Evolutionary conservation across 37 sponge, comb jelly and placozoan genomes (phyloP), one percentile per base, ranked within the genome.

Genomic region (Diacarnus erythraeanus): DNA sequence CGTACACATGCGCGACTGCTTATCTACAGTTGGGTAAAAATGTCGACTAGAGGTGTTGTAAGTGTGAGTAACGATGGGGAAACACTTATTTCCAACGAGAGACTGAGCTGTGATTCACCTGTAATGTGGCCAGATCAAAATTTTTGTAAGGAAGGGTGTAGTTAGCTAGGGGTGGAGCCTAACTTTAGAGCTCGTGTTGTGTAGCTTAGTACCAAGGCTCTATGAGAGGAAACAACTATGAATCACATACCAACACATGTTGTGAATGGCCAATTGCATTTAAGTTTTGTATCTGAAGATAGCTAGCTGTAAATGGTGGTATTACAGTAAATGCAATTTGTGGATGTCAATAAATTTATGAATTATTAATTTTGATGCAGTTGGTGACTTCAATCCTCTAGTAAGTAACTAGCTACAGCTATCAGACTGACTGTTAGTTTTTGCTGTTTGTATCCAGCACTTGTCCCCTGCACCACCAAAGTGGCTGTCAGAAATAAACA

Each of bases 121-220:
- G 82, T 85, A 12, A 85, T 90, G 75, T 90, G 91, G 91, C 91
- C 91, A 1, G 89, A 89, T 74, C 82, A 85, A 6, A 69, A 76
- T 35, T 87, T 74, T 59, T 80, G 87, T 87, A 76, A 87, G 87
- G 37, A 2, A 51, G 1, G 1, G 25, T 8, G 38, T 9, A 9
- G 38, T 5, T 60, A 60, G 61, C 51, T 47, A 47, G 51, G 10
- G 51, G 12, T n/a, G n/a, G n/a, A n/a, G n/a, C n/a, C n/a, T n/a
- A n/a, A n/a, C n/a, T n/a, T n/a, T n/a, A n/a, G n/a, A n/a, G n/a
- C n/a, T n/a, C n/a, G n/a, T n/a, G n/a, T n/a, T n/a, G n/a, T n/a
- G n/a, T n/a, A n/a, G n/a, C n/a, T 17, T n/a, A 12, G 23, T 65
- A 12, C n/a, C n/a, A n/a, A n/a, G n/a, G n/a, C n/a, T n/a, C n/a